These are phyloP conservation scores for Nettapus auritus DNA, from an alignment of 2,113 vertebrate species.

Conservation along the genomic window DNA sequence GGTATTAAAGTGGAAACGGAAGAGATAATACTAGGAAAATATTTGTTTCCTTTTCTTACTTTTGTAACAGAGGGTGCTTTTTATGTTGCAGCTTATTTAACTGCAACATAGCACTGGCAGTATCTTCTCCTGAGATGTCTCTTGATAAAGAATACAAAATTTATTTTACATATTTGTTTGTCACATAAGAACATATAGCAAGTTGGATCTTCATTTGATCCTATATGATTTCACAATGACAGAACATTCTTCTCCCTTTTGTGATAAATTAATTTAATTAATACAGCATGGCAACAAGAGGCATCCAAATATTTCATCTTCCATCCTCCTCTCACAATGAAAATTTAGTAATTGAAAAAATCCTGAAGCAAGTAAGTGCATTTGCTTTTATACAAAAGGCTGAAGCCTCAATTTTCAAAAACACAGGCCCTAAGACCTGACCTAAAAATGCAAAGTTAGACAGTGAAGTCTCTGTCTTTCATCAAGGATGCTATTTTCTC, in stretches of 20 bases:
- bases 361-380: not conserved
- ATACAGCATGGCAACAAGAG: not conserved
- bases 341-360: not conserved
- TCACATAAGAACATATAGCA: not conserved
- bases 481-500: not conserved
- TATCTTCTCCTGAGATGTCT: not conserved
- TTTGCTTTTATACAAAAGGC: not conserved
- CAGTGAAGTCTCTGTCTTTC: not conserved
- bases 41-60: not conserved
- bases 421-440: not conserved
- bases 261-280: not conserved
- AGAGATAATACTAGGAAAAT: not conserved
- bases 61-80: not conserved
- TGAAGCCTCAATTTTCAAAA: not conserved
- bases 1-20: not conserved
- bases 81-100: not conserved
- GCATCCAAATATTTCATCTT: not conserved
- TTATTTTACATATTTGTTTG: not conserved
- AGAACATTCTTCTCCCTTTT: not conserved
- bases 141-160: not conserved
- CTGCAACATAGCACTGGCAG: too few species aligned
- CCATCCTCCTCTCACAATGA: accelerated
- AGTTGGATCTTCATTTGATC: not conserved
- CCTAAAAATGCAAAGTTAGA: not conserved
- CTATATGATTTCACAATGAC: not conserved